phyloP scores from a whole-genome alignment of 2,797 vertebrate species.

The Echiichthys vipera region DNA sequence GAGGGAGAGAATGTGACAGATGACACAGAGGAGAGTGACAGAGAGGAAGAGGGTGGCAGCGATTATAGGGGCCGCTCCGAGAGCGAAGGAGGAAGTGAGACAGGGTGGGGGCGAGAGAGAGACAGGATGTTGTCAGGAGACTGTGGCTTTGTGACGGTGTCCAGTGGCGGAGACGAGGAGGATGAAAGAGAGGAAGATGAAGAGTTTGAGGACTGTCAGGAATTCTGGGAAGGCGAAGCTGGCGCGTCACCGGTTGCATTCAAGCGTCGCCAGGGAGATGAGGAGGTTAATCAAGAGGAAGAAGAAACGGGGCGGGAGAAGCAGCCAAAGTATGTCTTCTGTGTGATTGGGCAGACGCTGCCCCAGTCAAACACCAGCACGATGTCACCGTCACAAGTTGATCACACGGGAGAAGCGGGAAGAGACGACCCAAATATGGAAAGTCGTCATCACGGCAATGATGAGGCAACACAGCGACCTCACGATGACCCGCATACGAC shows the following conservation, averaged over 20 bases:
- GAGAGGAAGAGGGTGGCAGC: conserved; percentile 66
- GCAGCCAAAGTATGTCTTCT: conserved; percentile 73
- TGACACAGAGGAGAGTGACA: conserved; percentile 66
- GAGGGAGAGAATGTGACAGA: conserved; percentile 58
- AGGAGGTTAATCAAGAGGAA: conserved; percentile 36
- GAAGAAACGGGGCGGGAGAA: conserved; percentile 18
- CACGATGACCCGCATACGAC: conserved; percentile 32
- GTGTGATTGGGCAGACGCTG: conserved; percentile 79
- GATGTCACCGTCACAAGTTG: conserved; percentile 35
- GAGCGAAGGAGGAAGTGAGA: conserved; percentile 75
- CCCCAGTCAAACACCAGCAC: conserved; percentile 41
- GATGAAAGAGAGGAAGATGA: conserved; percentile 65
- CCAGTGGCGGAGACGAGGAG: conserved; percentile 77
- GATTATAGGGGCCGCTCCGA: conserved; percentile 28
- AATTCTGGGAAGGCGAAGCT: conserved; percentile 66
- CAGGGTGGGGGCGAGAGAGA: conserved; percentile 54
- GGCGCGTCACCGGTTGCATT: conserved; percentile 25
- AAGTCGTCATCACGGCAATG: not conserved
- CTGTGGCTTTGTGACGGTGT: conserved; percentile 78
- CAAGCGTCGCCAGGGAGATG: conserved; percentile 25
- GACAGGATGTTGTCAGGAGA: conserved; percentile 69
- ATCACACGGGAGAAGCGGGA: conserved; percentile 46
- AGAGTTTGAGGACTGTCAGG: conserved; percentile 79
- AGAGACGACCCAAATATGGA: conserved; percentile 21
- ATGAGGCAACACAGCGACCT: conserved; percentile 27